These are phyloP conservation scores for Phrynocephalus versicolor DNA, from an alignment of 2,113 vertebrate genomes.

Conservation along the genomic window DNA sequence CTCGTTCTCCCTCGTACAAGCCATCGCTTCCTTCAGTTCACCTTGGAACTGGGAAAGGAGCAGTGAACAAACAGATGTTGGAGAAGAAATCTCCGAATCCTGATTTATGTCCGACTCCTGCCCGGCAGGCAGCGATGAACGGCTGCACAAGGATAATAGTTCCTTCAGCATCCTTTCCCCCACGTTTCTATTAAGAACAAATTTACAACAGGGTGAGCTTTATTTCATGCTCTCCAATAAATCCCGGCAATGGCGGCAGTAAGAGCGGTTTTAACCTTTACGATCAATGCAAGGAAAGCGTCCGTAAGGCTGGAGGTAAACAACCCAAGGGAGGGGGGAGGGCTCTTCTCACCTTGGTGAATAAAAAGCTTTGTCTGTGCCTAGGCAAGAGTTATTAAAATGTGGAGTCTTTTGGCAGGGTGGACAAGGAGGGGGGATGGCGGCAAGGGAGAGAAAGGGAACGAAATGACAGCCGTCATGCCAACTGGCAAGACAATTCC, in stretches of 20 bases:
- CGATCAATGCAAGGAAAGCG: fast-evolving
- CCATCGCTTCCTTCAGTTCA: neutral
- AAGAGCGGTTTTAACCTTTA: neutral
- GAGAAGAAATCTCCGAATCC: neutral
- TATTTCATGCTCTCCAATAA: slow-evolving; percentile 13
- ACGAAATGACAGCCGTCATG: neutral
- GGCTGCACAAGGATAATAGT: neutral
- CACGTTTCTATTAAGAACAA: slow-evolving; percentile 36
- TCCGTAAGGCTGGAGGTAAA: slow-evolving; percentile 14
- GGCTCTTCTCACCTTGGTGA: fast-evolving
- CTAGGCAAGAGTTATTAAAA: neutral
- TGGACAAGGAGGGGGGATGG: no score
- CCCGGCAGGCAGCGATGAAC: neutral
- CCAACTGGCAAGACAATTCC: no score
- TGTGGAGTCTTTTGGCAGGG: neutral
- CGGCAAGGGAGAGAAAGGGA: no score
- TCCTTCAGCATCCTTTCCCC: slow-evolving; percentile 12
- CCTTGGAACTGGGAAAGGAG: neutral
- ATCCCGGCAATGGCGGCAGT: fast-evolving
- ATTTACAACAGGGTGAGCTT: slow-evolving; percentile 12
- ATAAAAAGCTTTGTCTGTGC: neutral
- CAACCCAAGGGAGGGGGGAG: neutral
- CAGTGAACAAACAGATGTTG: neutral
- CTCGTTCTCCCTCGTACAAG: neutral
- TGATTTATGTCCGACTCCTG: slow-evolving; percentile 29